These are phyloP conservation scores for Apostichopus japonicus DNA, from an alignment of 35 echinoderm and acorn worm genomes.

Conservation along the genomic window DNA sequence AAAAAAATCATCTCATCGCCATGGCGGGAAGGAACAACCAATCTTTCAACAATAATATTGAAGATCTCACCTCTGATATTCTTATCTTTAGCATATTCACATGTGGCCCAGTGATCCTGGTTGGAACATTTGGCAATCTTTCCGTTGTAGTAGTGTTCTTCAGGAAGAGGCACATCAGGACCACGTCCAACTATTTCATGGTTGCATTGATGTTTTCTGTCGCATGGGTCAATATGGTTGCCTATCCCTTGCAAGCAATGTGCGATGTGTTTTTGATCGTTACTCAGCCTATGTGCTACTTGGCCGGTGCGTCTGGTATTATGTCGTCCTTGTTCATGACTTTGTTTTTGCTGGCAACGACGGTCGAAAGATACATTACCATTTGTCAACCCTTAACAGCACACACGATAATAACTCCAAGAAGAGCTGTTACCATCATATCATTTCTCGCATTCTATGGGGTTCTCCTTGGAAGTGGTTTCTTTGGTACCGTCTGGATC, in stretches of 20 bases:
- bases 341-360: not conserved
- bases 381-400: not conserved
- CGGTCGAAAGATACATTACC: not conserved
- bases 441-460: not conserved
- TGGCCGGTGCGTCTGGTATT: not conserved
- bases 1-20: not conserved
- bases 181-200: not conserved
- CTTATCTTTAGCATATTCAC: slow-evolving; percentile 7
- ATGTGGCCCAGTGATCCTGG: not conserved
- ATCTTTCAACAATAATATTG: not conserved
- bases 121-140: slow-evolving; percentile 15
- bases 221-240: not conserved
- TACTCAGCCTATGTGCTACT: not conserved
- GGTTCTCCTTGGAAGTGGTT: not conserved
- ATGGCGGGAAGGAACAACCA: not conserved
- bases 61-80: slow-evolving; percentile 1
- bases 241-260: not conserved
- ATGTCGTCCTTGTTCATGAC: not conserved
- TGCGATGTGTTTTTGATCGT: slow-evolving; percentile 6
- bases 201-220: not conserved
- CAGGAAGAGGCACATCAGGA: not conserved
- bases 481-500: not conserved
- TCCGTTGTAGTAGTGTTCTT: slow-evolving; percentile 1
- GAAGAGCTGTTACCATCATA: not conserved
- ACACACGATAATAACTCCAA: not conserved